Evolutionary conservation across 1,140 invertebrate genomes (phyloP).

Genomic region (Macrosteles quadrilineatus): DNA sequence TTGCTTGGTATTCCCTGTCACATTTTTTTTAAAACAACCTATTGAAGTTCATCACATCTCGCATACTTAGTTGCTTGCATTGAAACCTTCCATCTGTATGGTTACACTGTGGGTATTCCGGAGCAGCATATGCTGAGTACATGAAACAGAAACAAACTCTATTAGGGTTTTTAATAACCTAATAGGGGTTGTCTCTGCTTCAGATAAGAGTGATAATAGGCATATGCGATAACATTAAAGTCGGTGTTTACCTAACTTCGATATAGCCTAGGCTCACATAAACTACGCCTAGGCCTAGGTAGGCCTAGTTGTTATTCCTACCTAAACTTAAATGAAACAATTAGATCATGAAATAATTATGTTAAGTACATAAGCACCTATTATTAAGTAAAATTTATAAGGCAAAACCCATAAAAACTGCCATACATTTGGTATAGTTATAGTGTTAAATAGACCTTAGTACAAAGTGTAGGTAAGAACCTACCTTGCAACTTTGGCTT

Average conservation of each 20-base stretch:
- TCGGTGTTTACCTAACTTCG: too few species aligned
- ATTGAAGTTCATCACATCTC: constrained; percentile 25
- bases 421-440: too few species aligned
- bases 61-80: constrained; percentile 12
- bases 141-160: constrained; percentile 19
- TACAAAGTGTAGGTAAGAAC: not conserved
- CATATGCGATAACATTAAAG: too few species aligned
- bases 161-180: not conserved
- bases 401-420: not conserved
- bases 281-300: too few species aligned
- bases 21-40: constrained; percentile 1
- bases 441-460: not conserved
- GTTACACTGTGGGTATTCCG: constrained; percentile 4
- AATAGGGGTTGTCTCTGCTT: constrained; percentile 17
- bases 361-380: not conserved
- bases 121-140: constrained; percentile 12
- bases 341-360: too few species aligned
- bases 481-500: not conserved
- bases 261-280: not conserved
- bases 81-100: not conserved
- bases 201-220: not conserved
- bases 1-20: constrained; percentile 11
- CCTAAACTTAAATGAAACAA: too few species aligned
- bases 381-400: not conserved
- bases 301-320: too few species aligned